Evolutionary conservation across 2,113 vertebrate species (phyloP), one percentile per base, ranked within the genome.

Genomic region (Aspiorhynchus laticeps): DNA sequence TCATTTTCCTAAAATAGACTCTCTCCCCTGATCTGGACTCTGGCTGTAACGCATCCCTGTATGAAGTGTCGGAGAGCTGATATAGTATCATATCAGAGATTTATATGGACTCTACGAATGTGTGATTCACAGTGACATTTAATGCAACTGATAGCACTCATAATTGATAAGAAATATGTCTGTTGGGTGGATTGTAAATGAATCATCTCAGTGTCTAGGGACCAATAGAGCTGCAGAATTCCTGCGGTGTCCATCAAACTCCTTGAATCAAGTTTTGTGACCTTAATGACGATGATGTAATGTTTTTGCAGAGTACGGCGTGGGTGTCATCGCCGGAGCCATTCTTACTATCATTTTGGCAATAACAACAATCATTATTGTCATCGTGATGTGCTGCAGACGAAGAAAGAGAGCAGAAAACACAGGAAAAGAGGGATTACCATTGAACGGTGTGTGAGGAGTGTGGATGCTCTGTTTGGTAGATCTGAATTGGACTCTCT

Each of bases 371-470:
- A 56, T 94, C 73, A 28, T 95, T 2, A 43, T 91, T 12, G 84
- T 96, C 4, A 75, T 90, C 0, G 92, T 97, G 69, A 75, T 93
- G 61, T 94, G 96, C 88, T 95, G 90, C 92, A 97, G 92, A 87
- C 91, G 91, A 79, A 94, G 87, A 88, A 93, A 89, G 33, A 76
- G 91, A 53, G 86, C 26, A n/a, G 78, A 1, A 7, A 28, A 51
- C 19, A 1, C n/a, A 15, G 88, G 0, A 41, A 90, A 94, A 85
- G 95, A 96, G 86, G 91, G 31, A 17, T 7, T 92, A 7, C 94
- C 94, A 0, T 93, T 96, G 3, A 93, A 87, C 1, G 8, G 26
- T 6, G 63, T 92, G 0, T 95, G 90, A 91, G 53, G 46, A 82
- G 65, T 76, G 46, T 24, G 19, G 41, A 83, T 26, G 26, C 38